Conservation (phyloP, 2,113 vertebrate genomes). For the Raja brachyura region DNA sequence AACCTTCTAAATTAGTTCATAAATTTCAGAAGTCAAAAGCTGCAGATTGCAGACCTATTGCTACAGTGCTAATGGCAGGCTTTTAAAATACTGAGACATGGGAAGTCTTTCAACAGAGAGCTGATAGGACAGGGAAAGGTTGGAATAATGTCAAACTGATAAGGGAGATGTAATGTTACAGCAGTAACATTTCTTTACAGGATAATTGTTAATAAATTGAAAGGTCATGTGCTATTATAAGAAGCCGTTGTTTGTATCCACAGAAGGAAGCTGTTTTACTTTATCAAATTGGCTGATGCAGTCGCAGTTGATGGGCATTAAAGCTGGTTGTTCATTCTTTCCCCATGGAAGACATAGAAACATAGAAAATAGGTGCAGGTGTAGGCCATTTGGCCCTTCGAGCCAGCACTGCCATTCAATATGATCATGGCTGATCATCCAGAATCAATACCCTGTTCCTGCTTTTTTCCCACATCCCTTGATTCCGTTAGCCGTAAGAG, state of each 20-base stretch:
- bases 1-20: not conserved
- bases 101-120: not conserved
- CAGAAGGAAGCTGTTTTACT: not conserved
- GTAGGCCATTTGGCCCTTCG: too few species aligned
- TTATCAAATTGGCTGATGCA: not conserved
- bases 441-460: too few species aligned
- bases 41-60: not conserved
- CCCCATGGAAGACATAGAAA: too few species aligned
- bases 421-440: too few species aligned
- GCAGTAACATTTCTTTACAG: not conserved
- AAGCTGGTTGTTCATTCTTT: too few species aligned
- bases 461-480: too few species aligned
- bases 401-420: too few species aligned
- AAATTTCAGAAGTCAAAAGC: not conserved
- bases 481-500: too few species aligned
- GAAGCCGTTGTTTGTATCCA: not conserved
- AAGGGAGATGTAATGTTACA: not conserved
- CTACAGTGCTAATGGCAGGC: not conserved
- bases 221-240: not conserved
- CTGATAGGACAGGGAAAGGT: not conserved
- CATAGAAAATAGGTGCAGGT: too few species aligned
- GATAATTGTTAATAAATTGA: not conserved
- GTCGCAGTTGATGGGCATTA: too few species aligned
- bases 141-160: slow-evolving; percentile 23
- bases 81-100: not conserved